Conservation (phyloP, 1,140 invertebrate genomes). For the Mercenaria mercenaria region DNA sequence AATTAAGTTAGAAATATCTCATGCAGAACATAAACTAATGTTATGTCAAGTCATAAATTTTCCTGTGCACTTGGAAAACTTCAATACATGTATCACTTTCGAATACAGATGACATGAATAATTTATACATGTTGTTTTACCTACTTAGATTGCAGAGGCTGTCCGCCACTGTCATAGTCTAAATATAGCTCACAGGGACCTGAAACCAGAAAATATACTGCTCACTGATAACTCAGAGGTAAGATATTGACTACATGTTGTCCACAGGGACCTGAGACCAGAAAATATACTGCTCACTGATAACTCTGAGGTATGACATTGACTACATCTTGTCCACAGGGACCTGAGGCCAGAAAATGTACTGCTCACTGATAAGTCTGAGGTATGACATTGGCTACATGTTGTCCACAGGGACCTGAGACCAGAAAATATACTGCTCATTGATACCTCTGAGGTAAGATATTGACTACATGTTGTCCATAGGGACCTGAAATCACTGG, state of each 20-base stretch:
- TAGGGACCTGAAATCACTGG: slow-evolving; percentile 90
- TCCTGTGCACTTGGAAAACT: no score
- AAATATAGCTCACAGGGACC: slow-evolving; percentile 94
- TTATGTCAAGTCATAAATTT: no score
- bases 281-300: slow-evolving; percentile 94
- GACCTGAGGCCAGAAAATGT: no score
- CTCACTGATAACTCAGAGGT: slow-evolving; percentile 94
- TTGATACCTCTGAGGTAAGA: slow-evolving; percentile 63
- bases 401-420: no score
- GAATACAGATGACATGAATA: no score
- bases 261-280: slow-evolving; percentile 88
- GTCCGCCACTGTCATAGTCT: slow-evolving; percentile 93
- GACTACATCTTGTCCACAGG: no score
- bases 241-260: slow-evolving; percentile 91
- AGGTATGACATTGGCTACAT: no score
- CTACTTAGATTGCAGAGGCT: slow-evolving; percentile 90
- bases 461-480: slow-evolving; percentile 82
- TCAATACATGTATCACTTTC: no score
- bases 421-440: slow-evolving; percentile 92
- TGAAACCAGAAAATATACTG: slow-evolving; percentile 96
- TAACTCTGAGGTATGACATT: slow-evolving; percentile 95
- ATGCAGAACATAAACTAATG: no score
- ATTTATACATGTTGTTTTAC: no score
- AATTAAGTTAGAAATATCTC: no score
- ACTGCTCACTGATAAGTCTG: slow-evolving; percentile 83